Evolutionary conservation across 2,888 invertebrate genomes (phyloP), one percentile per base, ranked within the genome.

Genomic region (Netelia melanura): DNA sequence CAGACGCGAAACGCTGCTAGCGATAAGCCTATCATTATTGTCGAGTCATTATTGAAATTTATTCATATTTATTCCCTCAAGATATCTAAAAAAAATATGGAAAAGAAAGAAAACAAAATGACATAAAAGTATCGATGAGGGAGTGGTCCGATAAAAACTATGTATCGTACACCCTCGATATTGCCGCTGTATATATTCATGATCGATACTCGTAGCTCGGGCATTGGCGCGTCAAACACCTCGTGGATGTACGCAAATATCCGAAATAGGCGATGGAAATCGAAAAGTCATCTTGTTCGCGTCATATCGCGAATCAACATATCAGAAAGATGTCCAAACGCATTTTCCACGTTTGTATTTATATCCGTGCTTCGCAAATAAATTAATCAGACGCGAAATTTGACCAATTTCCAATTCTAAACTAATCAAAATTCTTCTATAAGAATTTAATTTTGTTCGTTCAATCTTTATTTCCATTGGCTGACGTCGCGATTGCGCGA

Each of bases 401-500:
- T 2, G 38, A 38, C 8, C 6, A 38, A 38, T 5, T 38, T 38
- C 6, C 1, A 38, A 38, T 38, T 38, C 0, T 8, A 38, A 38
- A 5, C 38, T 38, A 38, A 38, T 6, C 1, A 38, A 38, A 38
- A 38, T 38, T 6, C 6, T 38, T 5, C 6, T 1, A 6, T 17
- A 30, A n/a, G 14, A 71, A 54, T 71, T 54, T 6, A 30, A 11
- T 56, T 58, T 72, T 56, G 8, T 11, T 52, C 38, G 14, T 38
- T 10, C 8, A 48, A 48, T 6, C 3, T 62, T 65, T 17, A 21
- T 25, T n/a, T 21, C 14, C 17, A 10, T 11, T 9, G 21, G 23
- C 10, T 38, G 52, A 70, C 5, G 25, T 67, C 21, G 74, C 86
- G 84, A 87, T 87, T 90, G 89, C 89, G 87, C 80, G 87, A 89